Base-by-base conservation (phyloP, 2,888 invertebrate species). In the Orchesella flavescens region DNA sequence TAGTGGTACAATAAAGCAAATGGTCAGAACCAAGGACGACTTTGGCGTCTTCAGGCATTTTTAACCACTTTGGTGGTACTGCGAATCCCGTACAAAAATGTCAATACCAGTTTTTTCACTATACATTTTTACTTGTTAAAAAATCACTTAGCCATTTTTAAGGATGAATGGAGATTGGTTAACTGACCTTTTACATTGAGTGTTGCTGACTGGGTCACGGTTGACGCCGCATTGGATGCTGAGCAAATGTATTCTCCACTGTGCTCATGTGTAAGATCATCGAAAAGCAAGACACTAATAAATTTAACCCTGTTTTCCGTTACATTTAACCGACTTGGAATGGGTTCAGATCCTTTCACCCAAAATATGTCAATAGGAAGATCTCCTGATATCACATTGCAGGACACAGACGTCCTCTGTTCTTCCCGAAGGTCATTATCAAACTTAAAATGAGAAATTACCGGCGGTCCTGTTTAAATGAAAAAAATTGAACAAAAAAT, bases 21-120 rank as follows among this genome's bases (percentile, higher is more conserved):
- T 89, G 89, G 9, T 88, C 88, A 57, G 89, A 87, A 46, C 89
- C 88, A 4, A 90, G 87, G 21, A 90, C 89, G 4, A 90, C 90
- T 81, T 88, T 89, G 5, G 89, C 89, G 83, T 90, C 89, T 46
- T 88, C 87, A 0, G 90, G 90, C 73, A 90, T 89, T 17, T 89
- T 88, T 0, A 89, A 87, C 91, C 91, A 91, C 44, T 89, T 88
- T 21, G 90, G 90, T 1, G 90, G 90, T 57, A 90, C 91, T 91
- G 86, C n/a, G n/a, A n/a, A n/a, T n/a, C n/a, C n/a, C 34, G 34
- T 4, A 34, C 2, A 7, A 34, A n/a, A n/a, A 53, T 46, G 7
- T 46, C 13, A 10, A 10, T n/a, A n/a, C n/a, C n/a, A n/a, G n/a
- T n/a, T n/a, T n/a, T n/a, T n/a, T n/a, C n/a, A n/a, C n/a, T n/a